Evolutionary conservation across 2,888 invertebrate species (phyloP), one percentile per base, ranked within the genome.

Genomic region (Dyspetes luteomarginatus): DNA sequence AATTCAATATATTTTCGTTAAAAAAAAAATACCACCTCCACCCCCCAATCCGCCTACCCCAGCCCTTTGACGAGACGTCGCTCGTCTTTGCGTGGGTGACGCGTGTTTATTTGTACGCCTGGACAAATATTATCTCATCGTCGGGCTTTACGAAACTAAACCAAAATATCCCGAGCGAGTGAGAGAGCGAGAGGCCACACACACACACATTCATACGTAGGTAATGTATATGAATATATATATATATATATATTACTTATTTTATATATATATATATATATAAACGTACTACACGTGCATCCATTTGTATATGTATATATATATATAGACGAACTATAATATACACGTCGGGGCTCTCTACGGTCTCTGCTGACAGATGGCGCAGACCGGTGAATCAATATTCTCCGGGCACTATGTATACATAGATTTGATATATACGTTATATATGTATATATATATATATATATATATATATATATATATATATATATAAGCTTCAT

Each of bases 381-480:
- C 87, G 88, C 87, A 83, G 83, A 83, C 83, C 82, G 82, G 84
- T 86, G 85, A 89, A 88, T 89, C 89, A 88, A 89, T 89, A 88
- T 87, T 86, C 78, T 82, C 75, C 78, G 74, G 71, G 78, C 78
- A 72, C 56, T 52, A 69, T 78, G 73, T 75, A 81, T 56, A 81
- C 77, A 72, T 72, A 62, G 67, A 67, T 15, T 55, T 74, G 12
- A 50, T 71, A 72, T 75, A 75, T 60, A 45, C 68, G 60, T 17
- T 56, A 36, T 24, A 52, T 5, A 52, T 17, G 43, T 55, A 55
- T 43, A 73, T 15, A 43, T 26, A 41, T 7, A 9, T 41, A 19
- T 50, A 12, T 15, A 62, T 17, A 36, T 4, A 45, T n/a, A 52
- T 52, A 43, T 19, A 15, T 12, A 56, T 55, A 55, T 43, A 73